phyloP scores from a whole-genome alignment of 1,140 invertebrate genomes.

The Drosophila aff. region DNA sequence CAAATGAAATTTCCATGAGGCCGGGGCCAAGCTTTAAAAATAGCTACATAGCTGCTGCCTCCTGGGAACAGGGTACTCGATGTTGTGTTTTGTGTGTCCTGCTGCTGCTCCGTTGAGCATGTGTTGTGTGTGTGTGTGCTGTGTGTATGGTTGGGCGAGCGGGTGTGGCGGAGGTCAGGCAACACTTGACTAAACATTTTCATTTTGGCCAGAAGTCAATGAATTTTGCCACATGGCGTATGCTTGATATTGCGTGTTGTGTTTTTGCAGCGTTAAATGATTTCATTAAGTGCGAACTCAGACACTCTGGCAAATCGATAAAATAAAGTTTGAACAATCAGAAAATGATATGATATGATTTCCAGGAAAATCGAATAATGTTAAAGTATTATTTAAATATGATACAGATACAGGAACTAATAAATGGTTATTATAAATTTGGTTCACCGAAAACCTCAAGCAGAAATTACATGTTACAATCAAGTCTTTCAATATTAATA shows the following conservation, averaged over 20 bases:
- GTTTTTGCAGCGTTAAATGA: constrained; percentile 60
- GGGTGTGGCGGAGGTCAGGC: constrained; percentile 56
- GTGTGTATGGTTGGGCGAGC: not conserved
- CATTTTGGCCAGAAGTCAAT: constrained; percentile 76
- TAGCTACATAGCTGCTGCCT: constrained; percentile 40
- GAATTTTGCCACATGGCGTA: constrained; percentile 77
- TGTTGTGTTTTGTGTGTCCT: constrained; percentile 32
- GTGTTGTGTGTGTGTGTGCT: not conserved
- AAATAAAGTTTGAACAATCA: not conserved
- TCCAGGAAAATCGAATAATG: not conserved
- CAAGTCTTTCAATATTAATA: not conserved
- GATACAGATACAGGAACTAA: not conserved
- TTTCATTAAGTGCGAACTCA: constrained; percentile 67
- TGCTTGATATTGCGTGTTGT: constrained; percentile 69
- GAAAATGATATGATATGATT: too few species aligned
- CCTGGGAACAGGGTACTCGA: constrained; percentile 15
- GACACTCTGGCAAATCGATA: constrained; percentile 52
- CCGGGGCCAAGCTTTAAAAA: constrained; percentile 60
- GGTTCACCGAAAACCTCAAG: not conserved
- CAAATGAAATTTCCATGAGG: constrained; percentile 60
- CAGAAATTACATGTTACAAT: not conserved
- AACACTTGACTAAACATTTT: constrained; percentile 83
- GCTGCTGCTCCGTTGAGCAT: constrained; percentile 22
- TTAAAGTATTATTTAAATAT: not conserved
- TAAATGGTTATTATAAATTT: not conserved